Conservation (phyloP, 2,113 vertebrate species). For the Motacilla tschutschensis region DNA sequence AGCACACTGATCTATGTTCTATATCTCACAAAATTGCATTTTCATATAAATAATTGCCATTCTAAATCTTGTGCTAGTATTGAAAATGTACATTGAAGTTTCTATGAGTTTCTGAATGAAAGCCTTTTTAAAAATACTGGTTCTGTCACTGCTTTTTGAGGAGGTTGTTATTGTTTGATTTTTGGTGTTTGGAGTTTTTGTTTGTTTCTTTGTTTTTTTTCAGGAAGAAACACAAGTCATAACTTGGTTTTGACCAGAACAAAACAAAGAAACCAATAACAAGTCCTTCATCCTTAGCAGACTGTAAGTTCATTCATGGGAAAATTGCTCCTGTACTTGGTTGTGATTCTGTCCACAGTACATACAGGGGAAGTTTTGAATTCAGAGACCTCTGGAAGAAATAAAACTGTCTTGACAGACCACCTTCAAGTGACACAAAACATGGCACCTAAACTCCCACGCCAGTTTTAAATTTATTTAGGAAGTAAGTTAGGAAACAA, state of each 20-base stretch:
- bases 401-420: neutral
- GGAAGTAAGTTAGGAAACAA: too few relatives aligned
- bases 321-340: neutral
- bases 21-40: too few relatives aligned
- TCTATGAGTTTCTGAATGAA: neutral
- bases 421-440: neutral
- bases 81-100: neutral
- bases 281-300: neutral
- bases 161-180: neutral
- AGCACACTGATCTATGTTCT: neutral
- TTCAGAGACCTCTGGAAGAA: neutral
- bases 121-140: neutral
- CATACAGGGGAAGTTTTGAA: neutral
- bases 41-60: neutral
- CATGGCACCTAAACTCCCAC: neutral
- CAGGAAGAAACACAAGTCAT: neutral
- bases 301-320: neutral
- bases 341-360: neutral
- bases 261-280: neutral
- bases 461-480: neutral
- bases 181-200: neutral
- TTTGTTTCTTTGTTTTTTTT: neutral
- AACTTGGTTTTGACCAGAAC: neutral
- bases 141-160: neutral
- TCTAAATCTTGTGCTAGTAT: neutral